These are phyloP conservation scores for Ptychochromis oligacanthus DNA, from an alignment of 2,113 vertebrate species.

Conservation along the genomic window DNA sequence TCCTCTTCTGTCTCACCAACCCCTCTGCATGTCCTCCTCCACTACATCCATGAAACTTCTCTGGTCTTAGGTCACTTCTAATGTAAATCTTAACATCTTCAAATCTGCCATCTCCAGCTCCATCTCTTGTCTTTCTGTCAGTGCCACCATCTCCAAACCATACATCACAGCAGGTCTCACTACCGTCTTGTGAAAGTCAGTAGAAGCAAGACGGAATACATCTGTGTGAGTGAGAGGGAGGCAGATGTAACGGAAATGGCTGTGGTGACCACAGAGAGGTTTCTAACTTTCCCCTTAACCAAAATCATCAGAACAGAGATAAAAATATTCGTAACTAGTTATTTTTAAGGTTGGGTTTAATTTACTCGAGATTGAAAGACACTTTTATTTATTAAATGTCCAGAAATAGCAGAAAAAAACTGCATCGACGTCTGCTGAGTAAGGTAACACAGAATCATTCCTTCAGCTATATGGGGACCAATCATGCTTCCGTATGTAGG, in stretches of 20 bases:
- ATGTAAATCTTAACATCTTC: neutral
- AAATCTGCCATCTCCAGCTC: neutral
- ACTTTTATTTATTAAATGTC: too few relatives aligned
- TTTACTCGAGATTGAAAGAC: too few relatives aligned
- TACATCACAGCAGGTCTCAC: neutral
- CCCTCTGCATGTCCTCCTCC: neutral
- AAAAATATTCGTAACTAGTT: too few relatives aligned
- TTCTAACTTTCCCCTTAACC: too few relatives aligned
- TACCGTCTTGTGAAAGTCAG: neutral
- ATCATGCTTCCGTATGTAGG: too few relatives aligned
- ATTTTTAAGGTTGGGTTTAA: too few relatives aligned
- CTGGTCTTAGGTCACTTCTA: neutral
- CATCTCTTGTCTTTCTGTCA: neutral
- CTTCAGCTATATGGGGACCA: too few relatives aligned
- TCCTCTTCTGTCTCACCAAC: neutral
- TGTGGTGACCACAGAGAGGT: neutral
- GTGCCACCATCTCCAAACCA: neutral
- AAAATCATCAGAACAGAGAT: too few relatives aligned
- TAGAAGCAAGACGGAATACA: neutral
- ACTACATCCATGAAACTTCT: neutral
- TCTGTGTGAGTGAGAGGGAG: neutral
- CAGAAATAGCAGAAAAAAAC: too few relatives aligned
- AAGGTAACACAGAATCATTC: too few relatives aligned
- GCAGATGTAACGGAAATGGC: neutral
- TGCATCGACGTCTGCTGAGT: too few relatives aligned